Conservation (phyloP, 2,113 vertebrate genomes). For the Argyrosomus japonicus region DNA sequence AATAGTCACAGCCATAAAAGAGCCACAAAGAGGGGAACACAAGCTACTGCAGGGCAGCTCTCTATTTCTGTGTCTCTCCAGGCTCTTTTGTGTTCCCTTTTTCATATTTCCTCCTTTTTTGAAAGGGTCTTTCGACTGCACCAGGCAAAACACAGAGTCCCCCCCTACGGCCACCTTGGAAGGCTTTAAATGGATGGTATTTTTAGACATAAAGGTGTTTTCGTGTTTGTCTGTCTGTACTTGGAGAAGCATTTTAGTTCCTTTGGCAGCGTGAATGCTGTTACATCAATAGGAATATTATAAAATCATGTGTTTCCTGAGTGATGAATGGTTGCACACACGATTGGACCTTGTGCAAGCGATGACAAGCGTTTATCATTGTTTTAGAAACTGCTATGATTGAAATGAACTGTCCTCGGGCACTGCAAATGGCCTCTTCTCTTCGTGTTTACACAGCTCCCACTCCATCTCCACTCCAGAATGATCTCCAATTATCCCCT, state of each 20-base stretch:
- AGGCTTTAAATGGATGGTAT: constrained; percentile 39
- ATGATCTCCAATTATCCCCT: constrained; percentile 52
- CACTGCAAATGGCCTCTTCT: neutral
- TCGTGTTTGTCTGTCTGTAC: neutral
- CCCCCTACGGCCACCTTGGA: constrained; percentile 6
- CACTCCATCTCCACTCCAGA: constrained; percentile 13
- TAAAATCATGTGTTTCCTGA: neutral
- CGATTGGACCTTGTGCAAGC: neutral
- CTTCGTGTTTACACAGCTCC: neutral
- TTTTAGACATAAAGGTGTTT: constrained; percentile 52
- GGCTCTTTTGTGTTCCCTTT: constrained; percentile 44
- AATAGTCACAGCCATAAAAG: constrained; percentile 75
- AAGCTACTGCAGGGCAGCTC: constrained; percentile 67
- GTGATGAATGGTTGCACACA: neutral
- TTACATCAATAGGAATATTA: neutral
- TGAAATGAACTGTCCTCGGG: constrained; percentile 10
- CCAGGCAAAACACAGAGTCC: constrained; percentile 38
- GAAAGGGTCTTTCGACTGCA: constrained; percentile 52
- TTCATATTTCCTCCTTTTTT: constrained; percentile 51
- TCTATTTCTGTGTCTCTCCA: neutral
- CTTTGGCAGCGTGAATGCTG: neutral
- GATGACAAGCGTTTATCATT: constrained; percentile 8
- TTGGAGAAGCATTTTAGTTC: neutral
- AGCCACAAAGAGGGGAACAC: constrained; percentile 65
- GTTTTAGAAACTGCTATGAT: neutral